Base-by-base conservation (phyloP, 2,888 invertebrate species). In the Acanthopleura granulata region DNA sequence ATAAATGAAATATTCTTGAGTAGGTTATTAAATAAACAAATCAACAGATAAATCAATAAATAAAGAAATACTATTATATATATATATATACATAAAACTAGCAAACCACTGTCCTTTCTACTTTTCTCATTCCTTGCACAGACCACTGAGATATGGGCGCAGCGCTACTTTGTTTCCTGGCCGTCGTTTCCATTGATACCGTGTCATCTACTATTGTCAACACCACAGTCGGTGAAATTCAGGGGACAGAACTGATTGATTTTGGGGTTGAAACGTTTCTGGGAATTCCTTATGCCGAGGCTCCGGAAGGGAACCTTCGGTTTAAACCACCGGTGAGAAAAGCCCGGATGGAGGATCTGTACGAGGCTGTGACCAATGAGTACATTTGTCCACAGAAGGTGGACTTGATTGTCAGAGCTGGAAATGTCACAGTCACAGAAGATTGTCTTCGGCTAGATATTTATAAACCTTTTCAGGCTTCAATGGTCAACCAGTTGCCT, bases 341-440 rank as follows among this genome's bases (percentile, higher is more conserved):
- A 22, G 12, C 3, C n/a, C 18, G 57, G 22, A 57, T 57, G 57
- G 57, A 57, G 3, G 74, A 50, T 79, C 74, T n/a, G 78, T 57
- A 16, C 62, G 27, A 49, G 78, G 75, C 61, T 77, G 62, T 18
- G 73, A n/a, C 4, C 72, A 9, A 51, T 75, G 76, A 12, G 78
- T 1, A 75, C 27, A 22, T 66, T 62, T 27, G 74, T 50, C 66
- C 75, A 14, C 15, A 75, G 16, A 15, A 79, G 74, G 0, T 76
- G 78, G n/a, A 71, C 74, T 40, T 40, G 9, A 40, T 40, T 40
- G 40, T 40, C 40, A 3, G 40, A 40, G 49, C 79, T 66, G 71
- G 77, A 79, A n/a, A 79, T 77, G 76, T 79, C 74, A 49, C 77
- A 77, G 0, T 40, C 40, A 57, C 57, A 14, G 74, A 76, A 50